These are phyloP conservation scores for Sitobion miscanthi DNA, from an alignment of 1,140 invertebrate genomes.

Conservation along the genomic window DNA sequence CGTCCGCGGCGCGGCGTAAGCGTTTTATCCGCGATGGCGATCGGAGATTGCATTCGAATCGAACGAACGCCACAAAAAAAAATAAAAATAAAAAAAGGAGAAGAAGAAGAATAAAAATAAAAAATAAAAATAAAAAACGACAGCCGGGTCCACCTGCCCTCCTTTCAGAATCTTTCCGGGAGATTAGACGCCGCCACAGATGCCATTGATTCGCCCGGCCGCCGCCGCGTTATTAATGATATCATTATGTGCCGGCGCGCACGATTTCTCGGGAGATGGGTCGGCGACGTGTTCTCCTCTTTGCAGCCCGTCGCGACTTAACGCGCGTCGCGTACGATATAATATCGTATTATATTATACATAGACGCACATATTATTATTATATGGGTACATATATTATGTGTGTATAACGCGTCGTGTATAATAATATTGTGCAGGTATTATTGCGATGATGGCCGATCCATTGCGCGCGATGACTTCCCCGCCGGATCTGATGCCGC, in stretches of 20 bases:
- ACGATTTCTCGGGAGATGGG: constrained; percentile 42
- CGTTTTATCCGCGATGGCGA: constrained; percentile 9
- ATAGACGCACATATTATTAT: not conserved
- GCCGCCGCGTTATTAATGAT: constrained; percentile 35
- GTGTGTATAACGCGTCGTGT: not conserved
- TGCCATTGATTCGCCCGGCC: constrained; percentile 20
- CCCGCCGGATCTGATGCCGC: too few species aligned
- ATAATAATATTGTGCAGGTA: not conserved
- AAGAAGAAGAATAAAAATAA: not conserved
- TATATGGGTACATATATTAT: not conserved
- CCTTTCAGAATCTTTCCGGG: constrained; percentile 14
- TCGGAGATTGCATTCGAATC: constrained; percentile 42
- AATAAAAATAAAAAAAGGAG: not conserved
- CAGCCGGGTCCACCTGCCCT: not conserved
- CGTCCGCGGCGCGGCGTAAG: not conserved
- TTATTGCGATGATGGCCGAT: too few species aligned
- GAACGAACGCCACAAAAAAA: constrained; percentile 16
- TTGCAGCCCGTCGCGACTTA: not conserved
- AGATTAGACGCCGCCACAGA: constrained; percentile 18
- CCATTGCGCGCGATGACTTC: not conserved
- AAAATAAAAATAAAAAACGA: not conserved
- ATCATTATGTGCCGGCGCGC: constrained; percentile 17
- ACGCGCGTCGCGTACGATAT: not conserved
- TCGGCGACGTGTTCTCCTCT: not conserved
- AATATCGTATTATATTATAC: not conserved